A percentile compares a stretch with the other conserved stretches of the same genome.
Conservation (phyloP, 2,113 vertebrate genomes). For the Xiphophorus hellerii region DNA sequence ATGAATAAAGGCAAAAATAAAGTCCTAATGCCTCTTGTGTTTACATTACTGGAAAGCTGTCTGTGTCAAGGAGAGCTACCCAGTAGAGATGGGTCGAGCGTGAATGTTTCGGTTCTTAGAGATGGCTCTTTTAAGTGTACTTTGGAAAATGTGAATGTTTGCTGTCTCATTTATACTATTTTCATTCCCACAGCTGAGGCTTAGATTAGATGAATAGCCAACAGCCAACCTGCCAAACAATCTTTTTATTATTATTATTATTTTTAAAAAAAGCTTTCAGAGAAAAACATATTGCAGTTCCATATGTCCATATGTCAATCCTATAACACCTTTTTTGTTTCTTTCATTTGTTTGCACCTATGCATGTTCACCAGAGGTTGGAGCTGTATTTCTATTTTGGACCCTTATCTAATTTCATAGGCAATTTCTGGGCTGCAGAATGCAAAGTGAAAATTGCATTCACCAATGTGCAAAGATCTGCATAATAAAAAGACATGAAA, state of each 20-base stretch:
- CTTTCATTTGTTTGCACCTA: constrained; percentile 30
- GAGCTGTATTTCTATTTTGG: constrained; percentile 5
- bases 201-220: not conserved
- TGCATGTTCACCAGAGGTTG: not conserved
- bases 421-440: constrained; percentile 5
- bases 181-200: too few relatives aligned
- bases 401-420: constrained; percentile 25
- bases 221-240: not conserved
- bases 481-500: constrained; percentile 36
- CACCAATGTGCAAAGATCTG: constrained; percentile 15
- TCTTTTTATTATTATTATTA: too few relatives aligned
- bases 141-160: too few relatives aligned
- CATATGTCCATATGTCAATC: not conserved
- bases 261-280: not conserved
- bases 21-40: too few relatives aligned
- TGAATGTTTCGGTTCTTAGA: too few relatives aligned
- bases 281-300: not conserved
- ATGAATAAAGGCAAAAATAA: too few relatives aligned
- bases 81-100: too few relatives aligned
- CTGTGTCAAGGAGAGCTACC: too few relatives aligned
- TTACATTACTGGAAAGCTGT: too few relatives aligned
- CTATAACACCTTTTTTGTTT: not conserved
- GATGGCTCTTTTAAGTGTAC: too few relatives aligned
- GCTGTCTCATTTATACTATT: too few relatives aligned
- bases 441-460: constrained; percentile 50